These are phyloP conservation scores for Acanthopagrus latus DNA, from an alignment of 2,797 vertebrate genomes.

Conservation along the genomic window DNA sequence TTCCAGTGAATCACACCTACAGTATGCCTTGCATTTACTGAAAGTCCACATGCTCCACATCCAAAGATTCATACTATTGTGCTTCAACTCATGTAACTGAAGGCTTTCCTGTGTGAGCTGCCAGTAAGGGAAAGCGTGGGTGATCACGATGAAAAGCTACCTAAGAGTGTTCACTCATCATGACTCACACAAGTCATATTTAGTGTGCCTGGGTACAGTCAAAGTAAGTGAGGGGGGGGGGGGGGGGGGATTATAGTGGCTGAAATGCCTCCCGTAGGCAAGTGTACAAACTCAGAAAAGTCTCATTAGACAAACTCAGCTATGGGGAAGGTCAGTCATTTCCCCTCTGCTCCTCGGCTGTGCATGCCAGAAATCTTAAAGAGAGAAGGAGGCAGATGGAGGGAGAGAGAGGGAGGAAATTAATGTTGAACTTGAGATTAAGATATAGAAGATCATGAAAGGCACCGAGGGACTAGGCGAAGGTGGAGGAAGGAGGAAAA, in stretches of 20 bases:
- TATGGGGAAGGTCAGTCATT: conserved; percentile 63
- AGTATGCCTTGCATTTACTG: conserved; percentile 32
- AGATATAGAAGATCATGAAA: conserved; percentile 56
- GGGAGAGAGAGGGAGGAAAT: conserved; percentile 64
- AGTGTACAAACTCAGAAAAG: conserved; percentile 63
- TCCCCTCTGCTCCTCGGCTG: conserved; percentile 58
- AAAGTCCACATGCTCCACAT: conserved; percentile 26
- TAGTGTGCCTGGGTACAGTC: conserved; percentile 54
- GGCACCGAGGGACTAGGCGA: conserved; percentile 28
- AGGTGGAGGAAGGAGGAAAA: conserved; percentile 45
- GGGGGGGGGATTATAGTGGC: conserved; percentile 52
- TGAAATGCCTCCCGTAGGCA: conserved; percentile 63
- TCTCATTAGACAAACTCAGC: conserved; percentile 63
- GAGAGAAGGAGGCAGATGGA: conserved; percentile 55
- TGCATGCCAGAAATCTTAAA: conserved; percentile 63
- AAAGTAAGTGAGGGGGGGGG: conserved; percentile 32
- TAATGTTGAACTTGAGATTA: conserved; percentile 70
- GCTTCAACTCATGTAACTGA: conserved; percentile 49
- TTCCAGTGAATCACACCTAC: conserved; percentile 41
- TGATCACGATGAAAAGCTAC: conserved; percentile 41
- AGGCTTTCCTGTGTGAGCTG: conserved; percentile 18
- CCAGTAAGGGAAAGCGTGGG: conserved; percentile 32
- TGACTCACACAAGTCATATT: conserved; percentile 61
- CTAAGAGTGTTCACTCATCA: conserved; percentile 30
- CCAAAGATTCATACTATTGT: conserved; percentile 36